phyloP scores from a whole-genome alignment of 2,113 vertebrate genomes.

The Mesoclemmys tuberculata region DNA sequence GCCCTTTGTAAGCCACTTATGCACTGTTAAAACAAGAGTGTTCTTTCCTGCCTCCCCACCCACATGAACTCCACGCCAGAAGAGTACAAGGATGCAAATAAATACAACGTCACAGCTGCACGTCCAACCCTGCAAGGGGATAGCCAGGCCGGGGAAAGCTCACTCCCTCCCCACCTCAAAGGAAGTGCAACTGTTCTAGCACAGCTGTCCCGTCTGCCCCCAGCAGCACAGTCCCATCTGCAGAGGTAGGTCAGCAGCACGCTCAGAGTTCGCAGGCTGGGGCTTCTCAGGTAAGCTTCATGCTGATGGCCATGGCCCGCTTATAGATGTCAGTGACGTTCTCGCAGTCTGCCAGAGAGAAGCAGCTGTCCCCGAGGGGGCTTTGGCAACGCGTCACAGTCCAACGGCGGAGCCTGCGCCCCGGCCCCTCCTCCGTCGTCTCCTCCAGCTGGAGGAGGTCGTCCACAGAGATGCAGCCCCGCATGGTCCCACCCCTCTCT shows the following conservation, averaged over 20 bases:
- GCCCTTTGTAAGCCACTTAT: not conserved
- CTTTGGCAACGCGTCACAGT: constrained; percentile 75
- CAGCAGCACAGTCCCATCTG: not conserved
- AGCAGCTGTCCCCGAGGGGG: constrained; percentile 77
- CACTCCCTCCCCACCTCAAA: not conserved
- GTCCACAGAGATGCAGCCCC: constrained; percentile 89
- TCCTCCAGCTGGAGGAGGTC: constrained; percentile 85
- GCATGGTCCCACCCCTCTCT: constrained; percentile 62
- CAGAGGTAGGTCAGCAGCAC: not conserved
- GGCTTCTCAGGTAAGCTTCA: constrained; percentile 79
- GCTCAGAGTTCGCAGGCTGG: not conserved
- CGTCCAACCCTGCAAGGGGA: not conserved
- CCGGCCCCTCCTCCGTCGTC: constrained; percentile 42
- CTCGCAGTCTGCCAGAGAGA: constrained; percentile 85
- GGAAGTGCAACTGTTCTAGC: not conserved
- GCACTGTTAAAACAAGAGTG: not conserved
- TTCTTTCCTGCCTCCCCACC: not conserved
- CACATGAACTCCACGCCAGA: not conserved
- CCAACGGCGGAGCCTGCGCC: constrained; percentile 72
- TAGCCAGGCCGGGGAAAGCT: not conserved
- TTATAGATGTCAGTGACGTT: constrained; percentile 79
- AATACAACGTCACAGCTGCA: not conserved
- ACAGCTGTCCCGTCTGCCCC: not conserved
- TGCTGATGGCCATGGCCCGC: constrained; percentile 72
- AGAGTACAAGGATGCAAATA: not conserved